Evolutionary conservation across 2,797 vertebrate genomes (phyloP).

Genomic region (Spea hammondii): DNA sequence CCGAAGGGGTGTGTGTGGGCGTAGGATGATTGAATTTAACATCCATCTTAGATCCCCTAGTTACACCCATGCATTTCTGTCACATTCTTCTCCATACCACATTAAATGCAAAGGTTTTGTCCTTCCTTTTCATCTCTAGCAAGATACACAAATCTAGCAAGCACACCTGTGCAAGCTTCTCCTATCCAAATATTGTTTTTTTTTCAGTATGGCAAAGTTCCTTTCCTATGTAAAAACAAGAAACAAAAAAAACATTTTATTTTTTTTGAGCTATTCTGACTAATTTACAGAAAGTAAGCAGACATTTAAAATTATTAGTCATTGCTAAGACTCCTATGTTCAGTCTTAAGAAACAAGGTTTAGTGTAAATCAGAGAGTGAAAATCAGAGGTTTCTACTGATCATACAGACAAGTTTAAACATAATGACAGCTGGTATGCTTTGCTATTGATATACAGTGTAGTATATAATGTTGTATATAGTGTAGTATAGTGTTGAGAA

Average conservation of each 20-base stretch:
- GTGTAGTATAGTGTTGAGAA: too few species aligned
- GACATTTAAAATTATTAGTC: not conserved
- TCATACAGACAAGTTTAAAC: too few species aligned
- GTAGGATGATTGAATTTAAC: slow-evolving; percentile 45
- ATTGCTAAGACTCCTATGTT: not conserved
- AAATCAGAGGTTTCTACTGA: too few species aligned
- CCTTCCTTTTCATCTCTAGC: slow-evolving; percentile 51
- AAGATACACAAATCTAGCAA: slow-evolving; percentile 53
- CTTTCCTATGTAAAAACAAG: slow-evolving; percentile 32
- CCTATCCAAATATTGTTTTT: slow-evolving; percentile 49
- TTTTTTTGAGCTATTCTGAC: not conserved
- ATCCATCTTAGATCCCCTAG: slow-evolving; percentile 52
- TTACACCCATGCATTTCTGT: slow-evolving; percentile 48
- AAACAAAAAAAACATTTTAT: slow-evolving; percentile 11
- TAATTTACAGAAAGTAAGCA: not conserved
- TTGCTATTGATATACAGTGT: too few species aligned
- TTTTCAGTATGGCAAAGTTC: slow-evolving; percentile 37
- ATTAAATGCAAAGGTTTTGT: slow-evolving; percentile 47
- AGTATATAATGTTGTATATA: too few species aligned
- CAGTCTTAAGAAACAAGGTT: not conserved
- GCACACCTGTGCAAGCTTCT: slow-evolving; percentile 53
- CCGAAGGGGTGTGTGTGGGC: slow-evolving; percentile 46
- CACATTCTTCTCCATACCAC: slow-evolving; percentile 48
- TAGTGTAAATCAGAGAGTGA: too few species aligned
- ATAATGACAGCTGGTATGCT: too few species aligned